Base-by-base conservation (phyloP, 2,888 invertebrate species). In the Tinea trinotella region DNA sequence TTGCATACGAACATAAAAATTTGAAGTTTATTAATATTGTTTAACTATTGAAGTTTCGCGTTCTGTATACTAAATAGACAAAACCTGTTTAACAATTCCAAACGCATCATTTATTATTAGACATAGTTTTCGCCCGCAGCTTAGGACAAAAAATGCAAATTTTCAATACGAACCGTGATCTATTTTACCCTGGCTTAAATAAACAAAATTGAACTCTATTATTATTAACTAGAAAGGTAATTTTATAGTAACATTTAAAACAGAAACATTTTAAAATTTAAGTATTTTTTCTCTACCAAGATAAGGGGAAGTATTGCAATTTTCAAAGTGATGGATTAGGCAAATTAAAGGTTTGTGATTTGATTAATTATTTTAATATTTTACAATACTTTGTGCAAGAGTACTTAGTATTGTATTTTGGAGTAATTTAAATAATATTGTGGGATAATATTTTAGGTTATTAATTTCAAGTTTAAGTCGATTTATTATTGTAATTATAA, bases 61-160 rank as follows among this genome's bases (percentile, higher is more conserved):
- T 65, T 64, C 65, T 67, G 72, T 73, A 68, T 74, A 76, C 69
- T 64, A 75, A 81, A 70, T 76, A 82, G 78, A 77, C 79, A 79
- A 79, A 82, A 80, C 80, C 72, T 74, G 83, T 76, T 84, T 82
- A 82, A 61, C 63, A 61, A 84, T 84, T 85, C 83, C 62, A 58
- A 57, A 74, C 76, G 76, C 78, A 70, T 78, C 77, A 76, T 78
- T 76, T 52, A n/a, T 3, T 12, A 49, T 30, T 52, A 12, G 57
- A 56, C 57, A 58, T 9, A 54, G 35, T 17, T 57, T 59, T 61
- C 69, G 69, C 76, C 74, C 62, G 76, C 68, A 61, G 77, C 65
- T 76, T 60, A 56, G 63, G 61, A 65, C 67, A 66, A 44, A 61
- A 57, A 70, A 77, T 77, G 77, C 72, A 74, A 77, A 77, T 76